Conservation (phyloP, 2,113 vertebrate genomes). For the Mus spicilegus region DNA sequence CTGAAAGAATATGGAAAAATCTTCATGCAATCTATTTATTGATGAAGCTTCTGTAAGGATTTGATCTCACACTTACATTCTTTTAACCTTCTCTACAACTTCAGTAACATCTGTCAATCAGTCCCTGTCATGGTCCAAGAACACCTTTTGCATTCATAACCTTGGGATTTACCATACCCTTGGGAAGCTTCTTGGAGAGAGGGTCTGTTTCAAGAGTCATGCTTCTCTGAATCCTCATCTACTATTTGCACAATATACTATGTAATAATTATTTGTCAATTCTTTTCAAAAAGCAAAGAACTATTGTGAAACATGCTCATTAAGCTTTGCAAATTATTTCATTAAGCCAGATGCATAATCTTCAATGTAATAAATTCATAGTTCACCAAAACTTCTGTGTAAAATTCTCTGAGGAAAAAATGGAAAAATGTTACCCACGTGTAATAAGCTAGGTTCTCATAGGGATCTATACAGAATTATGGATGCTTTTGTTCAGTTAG, state of each 20-base stretch:
- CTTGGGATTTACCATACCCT: neutral
- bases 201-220: neutral
- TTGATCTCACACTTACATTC: neutral
- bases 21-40: neutral
- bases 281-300: constrained; percentile 52
- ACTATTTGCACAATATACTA: neutral
- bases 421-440: constrained; percentile 30
- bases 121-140: too few relatives aligned
- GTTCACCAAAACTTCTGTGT: constrained; percentile 46
- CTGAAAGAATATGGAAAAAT: neutral
- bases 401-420: constrained; percentile 53
- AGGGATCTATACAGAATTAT: neutral
- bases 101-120: neutral
- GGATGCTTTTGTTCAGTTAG: constrained; percentile 24
- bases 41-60: neutral
- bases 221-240: neutral
- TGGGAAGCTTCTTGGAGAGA: neutral
- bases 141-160: neutral
- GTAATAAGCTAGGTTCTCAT: constrained; percentile 25
- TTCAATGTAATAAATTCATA: constrained; percentile 42
- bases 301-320: constrained; percentile 49
- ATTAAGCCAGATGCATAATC: constrained; percentile 50
- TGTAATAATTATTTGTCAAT: constrained; percentile 38
- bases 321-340: constrained; percentile 36
- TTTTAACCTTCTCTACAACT: constrained; percentile 17